These are phyloP conservation scores for Gambusia affinis DNA, from an alignment of 2,113 vertebrate species.

Conservation along the genomic window DNA sequence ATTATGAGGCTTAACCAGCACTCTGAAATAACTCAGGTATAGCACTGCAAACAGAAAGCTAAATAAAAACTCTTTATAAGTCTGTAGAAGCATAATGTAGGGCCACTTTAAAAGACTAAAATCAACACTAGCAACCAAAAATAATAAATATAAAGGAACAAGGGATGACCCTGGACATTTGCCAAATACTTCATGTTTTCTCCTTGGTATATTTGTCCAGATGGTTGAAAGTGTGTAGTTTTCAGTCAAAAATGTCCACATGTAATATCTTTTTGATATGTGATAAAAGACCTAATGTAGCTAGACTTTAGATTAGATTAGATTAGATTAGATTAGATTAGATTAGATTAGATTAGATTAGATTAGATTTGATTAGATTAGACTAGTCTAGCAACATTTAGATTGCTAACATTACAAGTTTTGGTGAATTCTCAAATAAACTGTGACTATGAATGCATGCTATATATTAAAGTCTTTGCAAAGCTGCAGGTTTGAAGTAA, in stretches of 20 bases:
- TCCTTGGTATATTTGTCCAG: background rate
- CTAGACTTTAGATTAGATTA: background rate
- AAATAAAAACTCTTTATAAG: too few relatives aligned
- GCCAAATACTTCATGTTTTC: too few relatives aligned
- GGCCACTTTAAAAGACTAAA: too few relatives aligned
- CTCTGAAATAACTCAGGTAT: too few relatives aligned
- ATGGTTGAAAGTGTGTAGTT: background rate
- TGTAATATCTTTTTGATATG: background rate
- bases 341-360: too few relatives aligned
- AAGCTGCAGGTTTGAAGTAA: conserved; percentile 32
- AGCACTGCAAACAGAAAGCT: too few relatives aligned
- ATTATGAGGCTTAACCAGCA: too few relatives aligned
- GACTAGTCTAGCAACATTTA: background rate
- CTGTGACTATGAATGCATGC: background rate
- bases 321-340: background rate
- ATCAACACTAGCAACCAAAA: too few relatives aligned
- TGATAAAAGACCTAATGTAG: background rate
- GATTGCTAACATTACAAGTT: background rate
- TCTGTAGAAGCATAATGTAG: too few relatives aligned
- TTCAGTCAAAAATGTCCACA: background rate
- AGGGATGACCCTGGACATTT: too few relatives aligned
- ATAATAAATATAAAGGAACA: too few relatives aligned
- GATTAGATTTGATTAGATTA: too few relatives aligned
- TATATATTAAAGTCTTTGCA: conserved; percentile 44
- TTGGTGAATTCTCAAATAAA: background rate